phyloP scores from a whole-genome alignment of 2,888 invertebrate genomes.

The Sclerodermus sp. region DNA sequence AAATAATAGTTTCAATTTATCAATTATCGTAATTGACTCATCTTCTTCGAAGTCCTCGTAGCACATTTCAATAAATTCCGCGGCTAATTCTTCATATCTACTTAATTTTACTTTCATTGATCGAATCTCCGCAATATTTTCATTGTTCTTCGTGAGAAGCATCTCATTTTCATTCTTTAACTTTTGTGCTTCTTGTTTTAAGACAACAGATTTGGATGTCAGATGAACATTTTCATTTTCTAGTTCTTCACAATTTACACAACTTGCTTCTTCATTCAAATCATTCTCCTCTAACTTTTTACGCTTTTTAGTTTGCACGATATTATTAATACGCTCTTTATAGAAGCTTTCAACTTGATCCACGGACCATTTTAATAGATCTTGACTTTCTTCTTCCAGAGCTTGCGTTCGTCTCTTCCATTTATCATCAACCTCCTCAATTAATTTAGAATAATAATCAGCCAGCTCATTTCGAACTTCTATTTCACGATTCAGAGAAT shows the following conservation, averaged over 20 bases:
- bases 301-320: constrained; percentile 30
- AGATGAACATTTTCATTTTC: too few relatives aligned
- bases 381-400: constrained; percentile 18
- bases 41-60: too few relatives aligned
- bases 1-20: too few relatives aligned
- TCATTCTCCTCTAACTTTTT: constrained; percentile 30
- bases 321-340: constrained; percentile 33
- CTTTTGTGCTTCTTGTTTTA: too few relatives aligned
- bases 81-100: too few relatives aligned
- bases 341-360: constrained; percentile 38
- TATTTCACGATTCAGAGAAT: constrained; percentile 31
- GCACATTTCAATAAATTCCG: too few relatives aligned
- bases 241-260: background rate
- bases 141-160: too few relatives aligned
- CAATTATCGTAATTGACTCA: too few relatives aligned
- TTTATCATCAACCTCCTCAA: constrained; percentile 36
- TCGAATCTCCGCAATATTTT: too few relatives aligned
- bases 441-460: constrained; percentile 29
- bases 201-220: too few relatives aligned
- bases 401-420: constrained; percentile 30
- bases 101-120: too few relatives aligned
- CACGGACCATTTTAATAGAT: constrained; percentile 39
- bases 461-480: constrained; percentile 40
- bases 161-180: too few relatives aligned
- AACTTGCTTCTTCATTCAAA: constrained; percentile 15